Percentiles rank a stretch among this genome's conserved stretches.
These are phyloP conservation scores for Conopomorpha cramerella DNA, from an alignment of 1,140 invertebrate species.

Conservation along the genomic window DNA sequence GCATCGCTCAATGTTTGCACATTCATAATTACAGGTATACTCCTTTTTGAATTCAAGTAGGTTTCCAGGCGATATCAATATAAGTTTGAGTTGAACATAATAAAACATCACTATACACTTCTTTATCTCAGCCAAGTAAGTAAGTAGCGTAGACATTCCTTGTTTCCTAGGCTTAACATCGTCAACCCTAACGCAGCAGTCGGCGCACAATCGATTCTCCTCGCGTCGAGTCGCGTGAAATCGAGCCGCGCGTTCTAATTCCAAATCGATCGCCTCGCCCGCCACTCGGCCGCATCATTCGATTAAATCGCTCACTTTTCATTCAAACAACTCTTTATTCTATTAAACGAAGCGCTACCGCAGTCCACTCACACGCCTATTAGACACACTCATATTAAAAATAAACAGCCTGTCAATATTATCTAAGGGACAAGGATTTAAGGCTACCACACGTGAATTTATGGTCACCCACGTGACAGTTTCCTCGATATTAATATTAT, in stretches of 20 bases:
- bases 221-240: slow-evolving; percentile 40
- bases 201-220: slow-evolving; percentile 37
- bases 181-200: no score
- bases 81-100: no score
- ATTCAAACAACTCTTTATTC: slow-evolving; percentile 7
- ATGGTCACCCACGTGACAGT: slow-evolving; percentile 28
- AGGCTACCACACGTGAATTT: slow-evolving; percentile 30
- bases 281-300: slow-evolving; percentile 18
- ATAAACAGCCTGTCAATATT: slow-evolving; percentile 23
- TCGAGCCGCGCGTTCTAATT: slow-evolving; percentile 29
- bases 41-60: no score
- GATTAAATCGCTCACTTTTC: slow-evolving; percentile 15
- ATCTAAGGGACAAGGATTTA: slow-evolving; percentile 41
- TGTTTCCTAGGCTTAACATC: no score
- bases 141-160: no score
- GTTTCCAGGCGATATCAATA: no score
- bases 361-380: slow-evolving; percentile 14
- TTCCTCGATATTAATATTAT: slow-evolving; percentile 55
- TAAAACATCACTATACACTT: no score
- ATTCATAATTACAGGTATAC: no score
- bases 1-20: no score
- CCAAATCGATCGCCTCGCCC: slow-evolving; percentile 28
- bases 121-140: no score
- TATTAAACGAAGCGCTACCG: slow-evolving; percentile 4
- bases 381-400: slow-evolving; percentile 17